These are phyloP conservation scores for Eretmochelys imbricata DNA, from an alignment of 2,113 vertebrate genomes.

Conservation along the genomic window DNA sequence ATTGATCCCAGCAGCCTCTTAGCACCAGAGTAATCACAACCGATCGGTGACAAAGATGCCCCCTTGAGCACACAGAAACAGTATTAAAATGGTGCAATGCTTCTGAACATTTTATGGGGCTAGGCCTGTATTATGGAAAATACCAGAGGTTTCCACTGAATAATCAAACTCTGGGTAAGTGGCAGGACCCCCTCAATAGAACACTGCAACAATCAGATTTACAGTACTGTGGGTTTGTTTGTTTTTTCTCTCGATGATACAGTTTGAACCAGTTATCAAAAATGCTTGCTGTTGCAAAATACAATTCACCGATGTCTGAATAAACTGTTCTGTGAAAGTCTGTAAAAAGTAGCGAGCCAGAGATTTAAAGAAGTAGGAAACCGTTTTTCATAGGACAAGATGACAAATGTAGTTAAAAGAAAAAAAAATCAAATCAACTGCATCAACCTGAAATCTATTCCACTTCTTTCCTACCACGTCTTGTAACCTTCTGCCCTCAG, in stretches of 20 bases:
- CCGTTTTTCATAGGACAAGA: slow-evolving; percentile 21
- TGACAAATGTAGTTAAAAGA: neutral
- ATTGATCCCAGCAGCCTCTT: rapidly evolving
- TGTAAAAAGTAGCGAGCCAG: slow-evolving; percentile 84
- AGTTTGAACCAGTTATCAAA: slow-evolving; percentile 85
- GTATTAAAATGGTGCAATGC: neutral
- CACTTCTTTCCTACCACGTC: neutral
- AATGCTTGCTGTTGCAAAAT: slow-evolving; percentile 85
- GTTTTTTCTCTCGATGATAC: slow-evolving; percentile 70
- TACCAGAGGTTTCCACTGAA: neutral
- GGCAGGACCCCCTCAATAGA: neutral
- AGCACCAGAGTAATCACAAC: neutral
- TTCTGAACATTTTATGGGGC: neutral
- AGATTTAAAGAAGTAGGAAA: slow-evolving; percentile 75
- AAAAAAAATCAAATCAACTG: neutral
- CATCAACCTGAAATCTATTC: neutral
- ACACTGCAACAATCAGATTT: slow-evolving; percentile 58
- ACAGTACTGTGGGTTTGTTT: slow-evolving; percentile 26
- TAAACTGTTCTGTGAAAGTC: slow-evolving; percentile 71
- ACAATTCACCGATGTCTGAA: slow-evolving; percentile 84
- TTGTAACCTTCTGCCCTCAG: neutral
- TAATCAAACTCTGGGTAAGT: neutral
- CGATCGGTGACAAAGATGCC: neutral
- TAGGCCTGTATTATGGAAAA: neutral
- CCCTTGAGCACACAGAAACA: neutral